Evolutionary conservation across 2,113 vertebrate genomes (phyloP).

Genomic region (Gallinago undulata): DNA sequence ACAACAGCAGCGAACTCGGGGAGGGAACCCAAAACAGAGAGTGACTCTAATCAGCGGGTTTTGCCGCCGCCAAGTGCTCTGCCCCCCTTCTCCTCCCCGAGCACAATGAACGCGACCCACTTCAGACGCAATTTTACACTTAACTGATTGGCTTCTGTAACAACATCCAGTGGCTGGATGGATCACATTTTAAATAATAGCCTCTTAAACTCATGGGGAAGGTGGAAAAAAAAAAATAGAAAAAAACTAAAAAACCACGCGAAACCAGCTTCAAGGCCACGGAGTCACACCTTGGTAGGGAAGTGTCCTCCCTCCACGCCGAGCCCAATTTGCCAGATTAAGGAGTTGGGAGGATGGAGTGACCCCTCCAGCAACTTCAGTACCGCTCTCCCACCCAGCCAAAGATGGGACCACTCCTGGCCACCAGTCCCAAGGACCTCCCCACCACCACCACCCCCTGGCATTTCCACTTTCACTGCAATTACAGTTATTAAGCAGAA

Average conservation of each 20-base stretch:
- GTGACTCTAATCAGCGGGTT: neutral
- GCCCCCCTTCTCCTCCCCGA: neutral
- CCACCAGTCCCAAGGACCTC: accelerated
- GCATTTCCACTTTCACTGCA: neutral
- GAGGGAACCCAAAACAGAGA: neutral
- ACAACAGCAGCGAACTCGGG: neutral
- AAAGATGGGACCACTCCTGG: neutral
- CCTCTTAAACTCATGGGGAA: neutral
- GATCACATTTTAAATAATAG: neutral
- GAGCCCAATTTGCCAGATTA: neutral
- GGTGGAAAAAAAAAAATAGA: neutral
- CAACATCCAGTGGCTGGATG: neutral
- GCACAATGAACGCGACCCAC: neutral
- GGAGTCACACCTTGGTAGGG: neutral
- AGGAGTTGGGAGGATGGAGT: neutral
- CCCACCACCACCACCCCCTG: neutral
- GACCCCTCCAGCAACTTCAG: neutral
- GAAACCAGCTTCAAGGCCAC: neutral
- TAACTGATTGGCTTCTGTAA: neutral
- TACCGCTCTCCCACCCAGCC: neutral
- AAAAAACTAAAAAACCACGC: neutral
- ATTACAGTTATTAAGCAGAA: neutral
- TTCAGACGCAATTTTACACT: neutral
- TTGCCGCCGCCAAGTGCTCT: neutral
- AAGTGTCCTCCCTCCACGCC: neutral